A percentile compares a stretch with the other conserved stretches of the same genome.
These are phyloP conservation scores for Tachypleus tridentatus DNA, from an alignment of 1,140 invertebrate species.

Conservation along the genomic window DNA sequence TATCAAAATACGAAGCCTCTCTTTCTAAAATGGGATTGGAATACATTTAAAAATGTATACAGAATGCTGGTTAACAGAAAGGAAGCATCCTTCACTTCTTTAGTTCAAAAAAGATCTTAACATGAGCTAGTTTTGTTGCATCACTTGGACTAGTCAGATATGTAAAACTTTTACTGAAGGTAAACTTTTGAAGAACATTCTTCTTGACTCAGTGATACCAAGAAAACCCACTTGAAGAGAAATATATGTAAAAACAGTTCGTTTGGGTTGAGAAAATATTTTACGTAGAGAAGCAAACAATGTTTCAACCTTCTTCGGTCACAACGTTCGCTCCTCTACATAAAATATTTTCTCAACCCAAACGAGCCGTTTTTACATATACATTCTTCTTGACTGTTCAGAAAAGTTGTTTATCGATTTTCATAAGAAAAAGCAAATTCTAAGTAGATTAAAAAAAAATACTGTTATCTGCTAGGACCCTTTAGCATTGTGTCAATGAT, in stretches of 20 bases:
- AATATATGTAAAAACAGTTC: too few relatives aligned
- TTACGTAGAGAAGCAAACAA: too few relatives aligned
- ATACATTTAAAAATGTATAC: slow-evolving; percentile 1
- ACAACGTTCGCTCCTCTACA: too few relatives aligned
- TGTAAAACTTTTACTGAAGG: slow-evolving; percentile 3
- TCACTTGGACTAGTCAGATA: slow-evolving; percentile 2
- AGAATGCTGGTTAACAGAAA: slow-evolving; percentile 3
- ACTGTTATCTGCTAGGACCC: slow-evolving; percentile 1
- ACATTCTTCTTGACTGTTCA: not conserved
- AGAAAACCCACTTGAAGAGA: too few relatives aligned
- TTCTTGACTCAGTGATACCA: too few relatives aligned
- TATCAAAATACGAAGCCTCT: slow-evolving; percentile 1
- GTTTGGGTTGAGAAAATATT: too few relatives aligned
- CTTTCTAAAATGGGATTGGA: not conserved
- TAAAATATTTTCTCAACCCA: too few relatives aligned
- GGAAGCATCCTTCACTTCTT: not conserved
- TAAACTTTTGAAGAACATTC: not conserved
- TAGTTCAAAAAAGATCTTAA: slow-evolving; percentile 2
- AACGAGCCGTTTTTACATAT: too few relatives aligned
- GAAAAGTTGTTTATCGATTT: slow-evolving; percentile 4
- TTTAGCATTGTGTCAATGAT: not conserved
- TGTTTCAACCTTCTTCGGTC: too few relatives aligned
- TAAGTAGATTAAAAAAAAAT: slow-evolving; percentile 3
- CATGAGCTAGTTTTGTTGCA: slow-evolving; percentile 2
- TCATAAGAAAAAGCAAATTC: not conserved